Conservation (phyloP, 2,113 vertebrate species). For the Dromiciops gliroides region DNA sequence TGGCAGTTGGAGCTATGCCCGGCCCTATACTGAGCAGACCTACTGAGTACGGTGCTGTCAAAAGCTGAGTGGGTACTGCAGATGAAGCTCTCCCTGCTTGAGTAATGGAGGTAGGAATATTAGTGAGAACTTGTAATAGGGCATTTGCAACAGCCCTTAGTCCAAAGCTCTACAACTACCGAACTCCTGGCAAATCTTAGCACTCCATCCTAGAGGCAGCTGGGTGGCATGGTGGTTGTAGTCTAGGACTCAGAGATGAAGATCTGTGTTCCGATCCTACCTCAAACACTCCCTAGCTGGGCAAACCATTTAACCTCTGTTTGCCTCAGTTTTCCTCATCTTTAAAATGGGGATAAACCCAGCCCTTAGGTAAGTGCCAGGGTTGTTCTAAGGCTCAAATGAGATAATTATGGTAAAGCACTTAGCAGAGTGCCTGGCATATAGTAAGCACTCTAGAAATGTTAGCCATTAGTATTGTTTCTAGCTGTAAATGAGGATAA, state of each 20-base stretch:
- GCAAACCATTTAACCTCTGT: not conserved
- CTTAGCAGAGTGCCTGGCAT: not conserved
- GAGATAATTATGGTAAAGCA: not conserved
- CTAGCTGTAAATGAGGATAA: not conserved
- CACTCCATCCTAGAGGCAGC: not conserved
- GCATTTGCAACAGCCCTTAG: not conserved
- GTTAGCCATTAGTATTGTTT: not conserved
- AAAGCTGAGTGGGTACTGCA: not conserved
- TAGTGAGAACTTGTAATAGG: not conserved
- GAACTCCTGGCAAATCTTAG: not conserved
- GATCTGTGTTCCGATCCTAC: not conserved
- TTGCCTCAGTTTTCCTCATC: not conserved
- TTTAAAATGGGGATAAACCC: not conserved
- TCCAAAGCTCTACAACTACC: not conserved
- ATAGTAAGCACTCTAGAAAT: not conserved
- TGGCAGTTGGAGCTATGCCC: constrained; percentile 53
- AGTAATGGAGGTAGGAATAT: not conserved
- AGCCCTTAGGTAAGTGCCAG: not conserved
- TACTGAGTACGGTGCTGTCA: not conserved
- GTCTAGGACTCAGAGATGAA: not conserved
- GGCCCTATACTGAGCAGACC: constrained; percentile 34
- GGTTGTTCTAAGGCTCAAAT: not conserved
- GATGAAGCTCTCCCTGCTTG: not conserved
- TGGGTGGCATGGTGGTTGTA: not conserved
- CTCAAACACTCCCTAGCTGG: not conserved